Conservation (phyloP, 1,140 invertebrate species). For the Heliconius hewitsoni region DNA sequence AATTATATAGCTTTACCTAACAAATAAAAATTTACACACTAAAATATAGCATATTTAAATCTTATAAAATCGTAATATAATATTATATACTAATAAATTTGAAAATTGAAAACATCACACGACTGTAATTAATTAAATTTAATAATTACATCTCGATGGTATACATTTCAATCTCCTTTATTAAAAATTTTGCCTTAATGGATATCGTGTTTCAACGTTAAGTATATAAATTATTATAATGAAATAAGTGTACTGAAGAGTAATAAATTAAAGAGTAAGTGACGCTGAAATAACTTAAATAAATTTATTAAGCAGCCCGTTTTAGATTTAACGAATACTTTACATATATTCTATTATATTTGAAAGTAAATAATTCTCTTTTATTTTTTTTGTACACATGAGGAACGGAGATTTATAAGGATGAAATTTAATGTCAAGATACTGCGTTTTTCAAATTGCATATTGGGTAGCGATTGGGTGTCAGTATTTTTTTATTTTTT, state of each 20-base stretch:
- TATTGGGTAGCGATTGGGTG: no score
- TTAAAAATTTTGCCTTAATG: neutral
- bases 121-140: neutral
- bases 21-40: neutral
- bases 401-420: no score
- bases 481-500: no score
- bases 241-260: slow-evolving; percentile 15
- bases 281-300: slow-evolving; percentile 8
- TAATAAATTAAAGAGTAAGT: slow-evolving; percentile 15
- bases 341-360: no score
- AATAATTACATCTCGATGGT: neutral
- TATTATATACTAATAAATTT: neutral
- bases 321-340: no score
- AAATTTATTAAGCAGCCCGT: neutral
- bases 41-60: neutral
- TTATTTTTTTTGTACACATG: no score
- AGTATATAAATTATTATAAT: slow-evolving; percentile 20
- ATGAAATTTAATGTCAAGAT: no score
- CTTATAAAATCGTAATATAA: neutral
- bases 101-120: neutral
- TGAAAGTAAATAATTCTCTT: no score
- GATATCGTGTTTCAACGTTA: neutral
- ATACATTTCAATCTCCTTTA: neutral
- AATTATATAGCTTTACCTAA: neutral
- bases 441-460: no score